A percentile compares a stretch with the other conserved stretches of the same genome.
phyloP scores from a whole-genome alignment of 92 coral and sea anemone species.

The Porites evermanni region DNA sequence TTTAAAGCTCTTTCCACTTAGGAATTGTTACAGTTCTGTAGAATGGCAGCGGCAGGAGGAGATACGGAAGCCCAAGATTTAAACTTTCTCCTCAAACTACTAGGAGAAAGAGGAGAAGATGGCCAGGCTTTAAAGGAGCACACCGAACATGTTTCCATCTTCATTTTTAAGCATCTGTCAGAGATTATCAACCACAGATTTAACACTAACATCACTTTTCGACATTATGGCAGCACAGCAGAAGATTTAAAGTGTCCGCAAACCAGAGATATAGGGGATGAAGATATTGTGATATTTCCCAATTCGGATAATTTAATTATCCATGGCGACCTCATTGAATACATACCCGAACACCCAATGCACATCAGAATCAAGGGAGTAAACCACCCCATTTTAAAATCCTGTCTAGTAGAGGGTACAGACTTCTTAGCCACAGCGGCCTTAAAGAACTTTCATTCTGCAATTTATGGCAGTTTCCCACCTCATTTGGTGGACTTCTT shows the following conservation, averaged over 20 bases:
- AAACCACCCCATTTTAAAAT: constrained; percentile 56
- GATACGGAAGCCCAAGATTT: background rate
- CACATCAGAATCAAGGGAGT: constrained; percentile 66
- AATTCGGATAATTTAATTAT: constrained; percentile 49
- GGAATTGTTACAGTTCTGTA: too few species aligned
- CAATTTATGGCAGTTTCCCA: constrained; percentile 33
- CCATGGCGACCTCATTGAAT: constrained; percentile 46
- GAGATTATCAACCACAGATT: background rate
- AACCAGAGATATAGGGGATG: constrained; percentile 63
- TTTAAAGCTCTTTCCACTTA: too few species aligned
- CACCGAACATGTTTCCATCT: background rate
- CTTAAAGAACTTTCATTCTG: constrained; percentile 59
- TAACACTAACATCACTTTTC: background rate
- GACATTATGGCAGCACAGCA: constrained; percentile 60
- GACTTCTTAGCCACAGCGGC: constrained; percentile 58
- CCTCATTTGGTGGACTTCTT: background rate
- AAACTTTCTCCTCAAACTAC: constrained; percentile 19
- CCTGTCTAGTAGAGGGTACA: constrained; percentile 55
- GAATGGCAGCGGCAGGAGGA: background rate
- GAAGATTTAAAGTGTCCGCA: constrained; percentile 61
- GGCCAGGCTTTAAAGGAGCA: constrained; percentile 8
- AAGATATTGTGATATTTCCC: constrained; percentile 69
- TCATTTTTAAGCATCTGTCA: background rate
- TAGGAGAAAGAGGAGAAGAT: constrained; percentile 27
- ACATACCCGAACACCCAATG: constrained; percentile 16